These are phyloP conservation scores for Hemaris fuciformis DNA, from an alignment of 2,888 invertebrate species.

Conservation along the genomic window DNA sequence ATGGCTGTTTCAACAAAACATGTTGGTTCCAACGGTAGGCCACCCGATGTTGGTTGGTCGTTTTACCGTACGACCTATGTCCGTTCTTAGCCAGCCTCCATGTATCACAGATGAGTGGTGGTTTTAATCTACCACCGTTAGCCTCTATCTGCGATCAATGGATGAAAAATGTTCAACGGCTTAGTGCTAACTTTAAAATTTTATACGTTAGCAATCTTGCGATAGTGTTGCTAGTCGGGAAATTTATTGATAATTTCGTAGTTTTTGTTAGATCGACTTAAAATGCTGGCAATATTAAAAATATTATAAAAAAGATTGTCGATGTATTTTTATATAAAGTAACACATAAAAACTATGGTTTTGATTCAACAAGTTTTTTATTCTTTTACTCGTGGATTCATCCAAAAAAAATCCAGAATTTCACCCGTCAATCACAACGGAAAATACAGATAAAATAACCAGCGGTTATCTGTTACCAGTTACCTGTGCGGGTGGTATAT, in stretches of 20 bases:
- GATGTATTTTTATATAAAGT: neutral
- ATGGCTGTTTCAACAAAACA: neutral
- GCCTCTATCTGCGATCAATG: conserved; percentile 21
- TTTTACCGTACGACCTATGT: neutral
- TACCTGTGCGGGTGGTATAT: neutral
- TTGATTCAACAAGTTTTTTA: no score
- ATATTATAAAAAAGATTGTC: neutral
- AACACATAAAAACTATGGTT: no score
- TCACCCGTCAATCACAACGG: no score
- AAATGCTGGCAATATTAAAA: neutral
- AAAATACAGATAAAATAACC: no score
- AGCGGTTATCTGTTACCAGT: no score
- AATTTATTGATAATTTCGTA: neutral
- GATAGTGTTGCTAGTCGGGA: conserved; percentile 10
- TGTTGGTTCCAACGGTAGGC: neutral
- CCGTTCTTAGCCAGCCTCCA: conserved; percentile 20
- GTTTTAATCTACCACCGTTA: conserved; percentile 29
- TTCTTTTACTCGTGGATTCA: no score
- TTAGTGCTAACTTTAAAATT: conserved; percentile 43
- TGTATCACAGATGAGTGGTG: conserved; percentile 31
- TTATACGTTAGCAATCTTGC: conserved; percentile 37
- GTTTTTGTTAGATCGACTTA: neutral
- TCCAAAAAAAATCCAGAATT: no score
- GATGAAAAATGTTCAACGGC: conserved; percentile 41
- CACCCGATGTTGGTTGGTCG: neutral